Evolutionary conservation across 1,140 invertebrate species (phyloP).

Genomic region (Bathynomus jamesi): DNA sequence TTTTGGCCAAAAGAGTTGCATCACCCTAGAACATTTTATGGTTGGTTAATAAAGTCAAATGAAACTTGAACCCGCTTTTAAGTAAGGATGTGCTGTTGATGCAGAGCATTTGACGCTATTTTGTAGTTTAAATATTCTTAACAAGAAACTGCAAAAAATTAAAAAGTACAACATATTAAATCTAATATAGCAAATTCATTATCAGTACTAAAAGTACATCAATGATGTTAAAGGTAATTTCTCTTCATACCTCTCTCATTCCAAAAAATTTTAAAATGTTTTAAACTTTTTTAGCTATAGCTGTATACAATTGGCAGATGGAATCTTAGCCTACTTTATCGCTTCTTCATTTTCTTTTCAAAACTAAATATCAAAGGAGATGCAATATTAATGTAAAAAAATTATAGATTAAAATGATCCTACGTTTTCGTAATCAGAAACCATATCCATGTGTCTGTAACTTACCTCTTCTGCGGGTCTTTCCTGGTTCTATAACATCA

Average conservation of each 20-base stretch:
- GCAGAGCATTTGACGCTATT: background rate
- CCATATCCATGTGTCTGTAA: background rate
- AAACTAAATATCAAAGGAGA: background rate
- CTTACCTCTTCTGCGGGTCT: slow-evolving; percentile 25
- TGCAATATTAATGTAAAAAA: background rate
- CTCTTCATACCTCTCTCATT: no score
- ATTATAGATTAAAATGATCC: background rate
- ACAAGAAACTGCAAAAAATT: no score
- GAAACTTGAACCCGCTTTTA: background rate
- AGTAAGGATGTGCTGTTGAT: background rate
- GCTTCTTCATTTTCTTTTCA: background rate
- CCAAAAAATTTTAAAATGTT: no score
- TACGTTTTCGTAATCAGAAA: background rate
- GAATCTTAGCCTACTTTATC: background rate
- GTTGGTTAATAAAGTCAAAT: no score
- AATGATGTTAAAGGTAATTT: no score
- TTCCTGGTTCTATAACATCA: slow-evolving; percentile 20
- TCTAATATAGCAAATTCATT: no score
- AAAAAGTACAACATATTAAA: no score
- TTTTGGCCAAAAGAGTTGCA: no score
- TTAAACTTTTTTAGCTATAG: background rate
- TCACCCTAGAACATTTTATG: no score
- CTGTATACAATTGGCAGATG: background rate
- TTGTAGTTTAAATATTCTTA: no score
- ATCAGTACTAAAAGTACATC: no score